Percentiles rank a stretch among this genome's conserved stretches.
These are phyloP conservation scores for Mactra quadrangularis DNA, from an alignment of 1,140 invertebrate genomes.

Conservation along the genomic window DNA sequence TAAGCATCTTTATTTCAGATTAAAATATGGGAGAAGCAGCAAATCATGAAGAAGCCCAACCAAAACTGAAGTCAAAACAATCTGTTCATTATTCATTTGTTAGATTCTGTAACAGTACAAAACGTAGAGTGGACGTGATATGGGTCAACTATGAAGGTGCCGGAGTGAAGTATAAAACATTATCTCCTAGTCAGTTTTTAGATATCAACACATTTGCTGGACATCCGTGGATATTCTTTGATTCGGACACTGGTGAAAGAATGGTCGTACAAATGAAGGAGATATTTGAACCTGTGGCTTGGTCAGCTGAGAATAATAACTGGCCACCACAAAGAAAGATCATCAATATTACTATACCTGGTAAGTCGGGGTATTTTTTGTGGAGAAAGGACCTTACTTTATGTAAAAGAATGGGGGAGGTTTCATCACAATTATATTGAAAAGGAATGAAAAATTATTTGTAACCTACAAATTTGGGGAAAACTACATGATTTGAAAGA, in stretches of 20 bases:
- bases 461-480: neutral
- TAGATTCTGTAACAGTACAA: slow-evolving; percentile 88
- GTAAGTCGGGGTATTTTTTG: slow-evolving; percentile 35
- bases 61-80: slow-evolving; percentile 44
- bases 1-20: too few species aligned
- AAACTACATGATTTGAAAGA: too few species aligned
- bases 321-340: slow-evolving; percentile 65
- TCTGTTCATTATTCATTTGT: slow-evolving; percentile 84
- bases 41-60: neutral
- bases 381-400: neutral
- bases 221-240: slow-evolving; percentile 90
- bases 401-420: neutral
- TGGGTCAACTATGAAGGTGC: slow-evolving; percentile 90
- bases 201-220: slow-evolving; percentile 89
- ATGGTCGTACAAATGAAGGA: slow-evolving; percentile 73
- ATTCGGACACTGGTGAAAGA: slow-evolving; percentile 87
- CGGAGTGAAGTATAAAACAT: slow-evolving; percentile 85
- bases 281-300: slow-evolving; percentile 67
- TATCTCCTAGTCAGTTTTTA: slow-evolving; percentile 84
- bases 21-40: slow-evolving; percentile 17
- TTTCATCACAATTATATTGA: neutral
- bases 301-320: slow-evolving; percentile 40
- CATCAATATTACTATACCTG: slow-evolving; percentile 71
- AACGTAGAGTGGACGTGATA: slow-evolving; percentile 87
- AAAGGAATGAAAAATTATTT: neutral